Base-by-base conservation (phyloP, 2,888 invertebrate genomes). In the Oscheius sp. region DNA sequence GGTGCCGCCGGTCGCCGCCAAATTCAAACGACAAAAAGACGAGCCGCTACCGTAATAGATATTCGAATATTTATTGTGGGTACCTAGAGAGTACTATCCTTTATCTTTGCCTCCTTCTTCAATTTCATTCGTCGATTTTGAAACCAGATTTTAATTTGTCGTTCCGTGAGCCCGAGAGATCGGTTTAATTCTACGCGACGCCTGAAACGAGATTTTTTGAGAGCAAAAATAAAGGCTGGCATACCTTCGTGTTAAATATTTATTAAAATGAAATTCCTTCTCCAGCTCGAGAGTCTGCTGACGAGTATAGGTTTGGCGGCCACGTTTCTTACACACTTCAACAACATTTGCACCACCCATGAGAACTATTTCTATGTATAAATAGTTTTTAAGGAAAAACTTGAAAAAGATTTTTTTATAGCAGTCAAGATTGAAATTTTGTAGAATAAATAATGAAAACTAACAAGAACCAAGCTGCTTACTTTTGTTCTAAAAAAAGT, bases 191-290 rank as follows among this genome's bases (percentile, higher is more conserved):
- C 67, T 9, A 67, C 56, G 8, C 67, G 49, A 14, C 67, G 49
- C n/a, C 67, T 67, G 38, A 36, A 59, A 61, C 12, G n/a, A 24
- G 5, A 1, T 14, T 14, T 28, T 4, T 61, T 32, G 8, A 8
- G 5, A n/a, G n/a, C n/a, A n/a, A 47, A 32, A n/a, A 17, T 12
- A 17, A 36, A 36, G 20, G 24, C 28, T 12, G n/a, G n/a, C n/a
- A n/a, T 17, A 66, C 66, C 75, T 78, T 50, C 81, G 59, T n/a
- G 76, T 82, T 41, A 82, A 59, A 65, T 82, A 82, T 51, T 75
- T 75, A 54, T 78, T 82, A 68, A 65, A 82, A 56, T 81, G 78
- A 69, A 83, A 82, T 62, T 82, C 82, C 71, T 82, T 82, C 66
- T 82, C 82, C 44, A 82, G 64, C 51, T 82, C 78, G 24, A 80